Evolutionary conservation across 2,113 vertebrate species (phyloP), one percentile per base, ranked within the genome.

Genomic region (Struthio camelus): DNA sequence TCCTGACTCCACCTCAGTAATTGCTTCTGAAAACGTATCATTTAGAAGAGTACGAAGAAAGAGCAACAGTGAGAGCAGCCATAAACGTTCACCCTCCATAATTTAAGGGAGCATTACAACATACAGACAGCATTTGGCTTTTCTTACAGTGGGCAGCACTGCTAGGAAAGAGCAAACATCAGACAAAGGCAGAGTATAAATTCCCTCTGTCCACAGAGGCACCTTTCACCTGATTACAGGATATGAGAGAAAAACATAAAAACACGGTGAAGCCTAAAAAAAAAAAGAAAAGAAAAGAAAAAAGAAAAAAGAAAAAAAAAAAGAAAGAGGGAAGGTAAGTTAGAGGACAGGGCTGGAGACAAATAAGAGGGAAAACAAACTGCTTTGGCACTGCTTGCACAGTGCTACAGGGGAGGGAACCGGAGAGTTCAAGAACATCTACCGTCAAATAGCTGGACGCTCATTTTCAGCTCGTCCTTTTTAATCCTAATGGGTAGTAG

Each of bases 11-110:
- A 53, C 91, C 69, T 94, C 88, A 58, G 87, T 94, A 97, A 97
- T 96, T 96, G 96, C 88, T 95, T 6, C 2, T 89, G 96, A 96
- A 97, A 96, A 96, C 48, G 0, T 96, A 90, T 96, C 59, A 96
- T 97, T 97, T 97, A 92, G 90, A 82, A 96, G 81, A 89, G 84
- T 67, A 89, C 40, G 90, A 88, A 94, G 91, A 97, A 87, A 94
- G 42, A 85, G 86, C 62, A 93, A 85, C 81, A 85, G 84, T 4
- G 12, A 93, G 80, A 97, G 46, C 71, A 85, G 85, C 84, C 59
- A 50, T 93, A 94, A 95, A 85, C 3, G 12, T 66, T 96, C 91
- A 72, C 84, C 72, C 88, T 87, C 90, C 2, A 0, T 96, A 96
- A 97, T 97, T 96, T 97, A 90, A 95, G 90, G 84, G 95, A 94